phyloP scores from a whole-genome alignment of 2,888 invertebrate species.

The Linyphia triangularis region DNA sequence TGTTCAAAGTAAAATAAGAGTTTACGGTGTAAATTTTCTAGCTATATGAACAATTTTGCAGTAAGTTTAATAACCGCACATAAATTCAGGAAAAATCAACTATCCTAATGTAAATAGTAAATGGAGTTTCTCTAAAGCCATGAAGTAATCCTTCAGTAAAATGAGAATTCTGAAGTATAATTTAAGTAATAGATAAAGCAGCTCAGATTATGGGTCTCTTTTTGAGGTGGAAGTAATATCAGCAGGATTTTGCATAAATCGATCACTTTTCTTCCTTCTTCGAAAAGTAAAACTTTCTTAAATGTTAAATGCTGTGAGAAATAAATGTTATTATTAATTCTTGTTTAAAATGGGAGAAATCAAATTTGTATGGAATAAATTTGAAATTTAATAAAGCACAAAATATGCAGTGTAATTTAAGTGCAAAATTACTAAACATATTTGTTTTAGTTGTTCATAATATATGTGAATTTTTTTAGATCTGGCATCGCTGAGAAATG shows the following conservation, averaged over 20 bases:
- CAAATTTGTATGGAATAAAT: not conserved
- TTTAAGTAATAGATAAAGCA: constrained; percentile 1
- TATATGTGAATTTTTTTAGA: too few species aligned
- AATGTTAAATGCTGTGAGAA: not conserved
- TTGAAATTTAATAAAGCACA: not conserved
- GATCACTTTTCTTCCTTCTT: constrained; percentile 1
- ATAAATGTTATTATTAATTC: not conserved
- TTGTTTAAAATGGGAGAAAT: not conserved
- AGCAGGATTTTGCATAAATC: not conserved
- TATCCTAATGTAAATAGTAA: not conserved
- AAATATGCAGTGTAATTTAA: not conserved
- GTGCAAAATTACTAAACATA: too few species aligned
- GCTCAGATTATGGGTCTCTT: not conserved
- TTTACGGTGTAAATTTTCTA: too few species aligned
- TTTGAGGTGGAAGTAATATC: not conserved
- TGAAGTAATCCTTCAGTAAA: not conserved
- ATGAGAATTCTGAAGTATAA: not conserved
- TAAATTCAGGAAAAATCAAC: not conserved
- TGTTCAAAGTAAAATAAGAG: too few species aligned
- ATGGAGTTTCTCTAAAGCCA: not conserved
- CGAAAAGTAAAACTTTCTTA: not conserved
- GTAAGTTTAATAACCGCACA: not conserved
- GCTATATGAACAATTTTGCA: too few species aligned
- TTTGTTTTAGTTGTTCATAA: too few species aligned
- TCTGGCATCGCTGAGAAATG: too few species aligned